Evolutionary conservation across 2,797 vertebrate species (phyloP).

Genomic region (Pseudocheirus occidentalis): DNA sequence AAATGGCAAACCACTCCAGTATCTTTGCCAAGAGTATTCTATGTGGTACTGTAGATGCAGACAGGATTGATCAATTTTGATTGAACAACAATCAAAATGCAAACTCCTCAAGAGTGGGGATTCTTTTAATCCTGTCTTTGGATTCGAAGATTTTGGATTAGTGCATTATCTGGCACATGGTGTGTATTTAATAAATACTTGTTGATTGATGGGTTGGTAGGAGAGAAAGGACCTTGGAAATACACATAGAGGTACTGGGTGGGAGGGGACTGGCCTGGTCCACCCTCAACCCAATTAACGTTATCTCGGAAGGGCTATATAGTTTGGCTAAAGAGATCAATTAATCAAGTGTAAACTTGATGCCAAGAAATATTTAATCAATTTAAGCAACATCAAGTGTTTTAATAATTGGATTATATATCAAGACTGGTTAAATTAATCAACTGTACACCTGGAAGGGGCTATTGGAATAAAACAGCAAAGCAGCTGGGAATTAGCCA

Average conservation of each 20-base stretch:
- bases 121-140: not conserved
- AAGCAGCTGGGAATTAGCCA: not conserved
- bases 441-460: not conserved
- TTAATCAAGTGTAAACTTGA: not conserved
- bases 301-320: not conserved
- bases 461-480: not conserved
- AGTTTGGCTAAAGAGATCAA: not conserved
- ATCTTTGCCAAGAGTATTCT: not conserved
- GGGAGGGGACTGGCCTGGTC: no score
- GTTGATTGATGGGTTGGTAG: no score
- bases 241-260: no score
- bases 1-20: not conserved
- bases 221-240: no score
- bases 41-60: not conserved
- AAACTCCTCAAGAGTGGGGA: not conserved
- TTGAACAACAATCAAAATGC: not conserved
- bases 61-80: not conserved
- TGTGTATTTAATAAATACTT: no score
- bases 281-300: not conserved
- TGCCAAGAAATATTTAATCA: not conserved
- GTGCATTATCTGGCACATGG: no score
- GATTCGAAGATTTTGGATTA: no score
- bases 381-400: not conserved
- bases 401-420: not conserved
- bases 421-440: not conserved